Base-by-base conservation (phyloP, 2,888 invertebrate species). In the Melanargia galathea region DNA sequence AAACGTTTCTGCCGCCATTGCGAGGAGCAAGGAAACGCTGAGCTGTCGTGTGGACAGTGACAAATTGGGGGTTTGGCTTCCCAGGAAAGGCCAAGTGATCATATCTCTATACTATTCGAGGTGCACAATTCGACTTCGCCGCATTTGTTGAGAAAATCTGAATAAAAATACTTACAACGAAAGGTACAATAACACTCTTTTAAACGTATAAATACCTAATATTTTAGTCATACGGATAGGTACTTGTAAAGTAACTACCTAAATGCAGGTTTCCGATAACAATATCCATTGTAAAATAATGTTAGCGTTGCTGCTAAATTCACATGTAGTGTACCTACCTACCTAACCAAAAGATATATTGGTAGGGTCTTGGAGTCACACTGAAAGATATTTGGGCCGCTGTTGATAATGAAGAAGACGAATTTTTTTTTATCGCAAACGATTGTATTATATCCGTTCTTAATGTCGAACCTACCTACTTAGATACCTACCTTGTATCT, bases 361-460 rank as follows among this genome's bases (percentile, higher is more conserved):
- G 5, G 46, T 22, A 20, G 8, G 46, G 20, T 22, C 13, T 46
- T 13, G 22, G 13, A 22, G 22, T 46, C 13, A 11, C 22, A 6
- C 13, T 46, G 46, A 46, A 24, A 22, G 46, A 24, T 24, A 46
- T 46, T n/a, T 2, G 6, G 46, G 22, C 24, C 22, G 11, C 24
- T 46, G 22, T 40, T 26, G 26, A 26, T 6, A 26, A 26, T 6
- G 26, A 26, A 26, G 26, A 26, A 26, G 4, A 26, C 6, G n/a
- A n/a, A n/a, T n/a, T n/a, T n/a, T n/a, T n/a, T 30, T 51, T 6
- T 35, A 80, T 79, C 45, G 75, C 81, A 0, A 81, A 81, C 38
- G 74, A 79, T 8, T 85, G 76, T 75, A 69, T 82, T 0, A 78
- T 79, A n/a, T 77, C 82, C 0, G 82, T 84, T 0, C 78, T 83